A percentile compares a stretch with the other conserved stretches of the same genome.
Evolutionary conservation across 2,113 vertebrate genomes (phyloP).

Genomic region (Toxostoma redivivum): DNA sequence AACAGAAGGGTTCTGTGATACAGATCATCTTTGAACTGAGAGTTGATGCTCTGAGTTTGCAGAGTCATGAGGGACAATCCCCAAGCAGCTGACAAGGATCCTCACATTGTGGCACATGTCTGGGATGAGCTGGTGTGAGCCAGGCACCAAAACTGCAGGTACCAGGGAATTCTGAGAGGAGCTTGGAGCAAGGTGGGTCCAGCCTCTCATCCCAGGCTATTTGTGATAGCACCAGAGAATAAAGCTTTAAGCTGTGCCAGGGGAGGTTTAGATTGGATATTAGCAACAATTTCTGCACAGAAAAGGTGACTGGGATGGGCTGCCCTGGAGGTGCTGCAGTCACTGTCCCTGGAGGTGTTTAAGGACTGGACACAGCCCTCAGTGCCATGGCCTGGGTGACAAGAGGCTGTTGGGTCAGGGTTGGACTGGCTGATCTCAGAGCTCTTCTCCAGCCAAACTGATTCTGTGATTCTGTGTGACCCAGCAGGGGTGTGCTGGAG

Average conservation of each 20-base stretch:
- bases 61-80: neutral
- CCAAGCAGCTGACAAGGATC: neutral
- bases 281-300: neutral
- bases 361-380: fast-evolving
- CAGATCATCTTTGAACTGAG: neutral
- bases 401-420: neutral
- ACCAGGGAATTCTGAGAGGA: neutral
- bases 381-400: neutral
- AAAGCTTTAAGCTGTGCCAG: neutral
- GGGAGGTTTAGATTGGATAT: neutral
- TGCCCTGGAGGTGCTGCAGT: neutral
- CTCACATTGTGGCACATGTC: fast-evolving
- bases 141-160: neutral
- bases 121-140: neutral
- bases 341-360: neutral
- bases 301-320: neutral
- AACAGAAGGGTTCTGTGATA: neutral
- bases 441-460: neutral
- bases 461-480: neutral
- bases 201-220: neutral
- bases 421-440: neutral
- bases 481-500: neutral
- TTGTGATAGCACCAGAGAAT: neutral
- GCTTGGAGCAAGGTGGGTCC: neutral
- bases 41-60: neutral